Evolutionary conservation across 2,113 vertebrate genomes (phyloP), one percentile per base, ranked within the genome.

Genomic region (Nestor notabilis): DNA sequence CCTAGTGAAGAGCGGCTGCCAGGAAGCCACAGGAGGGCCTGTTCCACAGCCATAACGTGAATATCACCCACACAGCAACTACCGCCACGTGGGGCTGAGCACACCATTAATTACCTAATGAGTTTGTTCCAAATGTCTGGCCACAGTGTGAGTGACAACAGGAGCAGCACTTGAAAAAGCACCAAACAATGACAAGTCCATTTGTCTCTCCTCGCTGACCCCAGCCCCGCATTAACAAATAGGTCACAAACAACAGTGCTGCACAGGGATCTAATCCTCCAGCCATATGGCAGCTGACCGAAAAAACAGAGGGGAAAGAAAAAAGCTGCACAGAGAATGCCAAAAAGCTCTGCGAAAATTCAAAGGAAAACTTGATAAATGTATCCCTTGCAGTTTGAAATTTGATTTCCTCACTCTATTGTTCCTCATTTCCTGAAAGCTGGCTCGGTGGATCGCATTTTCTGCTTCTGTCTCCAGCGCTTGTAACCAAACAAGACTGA

Each of bases 401-500:
- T 96, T 89, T 83, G 92, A 96, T 95, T 96, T 96, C 92, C 91
- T 91, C 93, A 83, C 83, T 95, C 95, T 74, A 95, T 95, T 93
- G 94, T 97, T 95, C 43, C 95, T 80, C 95, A 95, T 96, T 96
- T 96, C 95, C 94, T 96, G 95, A 87, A 91, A 91, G 91, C 89
- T 93, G 92, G 43, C 95, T 91, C 11, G 68, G 92, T 89, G 90
- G 95, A 93, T 97, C 89, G 20, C 89, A 56, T 96, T 95, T 97
- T 90, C 95, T 96, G 84, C 95, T 87, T 28, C 96, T 94, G 93
- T 96, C 96, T 96, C 96, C 93, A 96, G 78, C 16, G 63, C 94
- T 91, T 88, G 50, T 93, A 89, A 95, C 90, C 92, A 95, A 95
- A 96, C 92, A 87, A 89, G 93, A 28, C 78, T 89, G 95, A 95